Evolutionary conservation across 1,140 invertebrate genomes (phyloP), one percentile per base, ranked within the genome.

Genomic region (Papilio dardanus): DNA sequence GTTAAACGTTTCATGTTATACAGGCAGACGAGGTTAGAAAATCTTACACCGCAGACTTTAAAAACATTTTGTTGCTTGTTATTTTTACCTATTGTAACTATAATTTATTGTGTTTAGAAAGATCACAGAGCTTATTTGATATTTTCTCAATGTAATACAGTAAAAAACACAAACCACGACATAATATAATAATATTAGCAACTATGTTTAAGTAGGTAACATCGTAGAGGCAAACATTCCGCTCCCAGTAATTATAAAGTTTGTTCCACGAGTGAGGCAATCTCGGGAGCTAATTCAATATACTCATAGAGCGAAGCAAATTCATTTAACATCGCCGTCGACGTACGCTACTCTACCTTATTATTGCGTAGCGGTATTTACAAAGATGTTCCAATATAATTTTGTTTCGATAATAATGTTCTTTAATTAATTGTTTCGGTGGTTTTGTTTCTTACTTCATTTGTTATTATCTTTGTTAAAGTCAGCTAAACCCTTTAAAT

Each of bases 211-310:
- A 16, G 42, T 46, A n/a, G 16, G 42, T n/a, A n/a, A 42, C 14
- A n/a, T 5, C 16, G n/a, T n/a, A 58, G 21, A 12, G 8, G 54
- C 19, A 33, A 67, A 68, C 19, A 35, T 68, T 37, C 31, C 66
- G 35, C 10, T 37, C 19, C 16, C 66, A 37, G 66, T 68, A 68
- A 68, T 68, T 68, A 68, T 35, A 68, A 68, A 68, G 66, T 68
- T 68, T 68, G 19, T 21, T 68, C 35, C 66, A 35, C 33, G 66
- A 68, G 35, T 21, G 33, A 16, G 65, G 66, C 66, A 68, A 68
- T 68, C 33, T 68, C 31, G 33, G 19, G 33, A 37, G 66, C 66
- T 68, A 68, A 68, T 68, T 68, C 19, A 37, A 68, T 68, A 68
- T 68, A 68, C 19, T 68, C 66, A 35, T 40, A 28, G 54, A 58